Evolutionary conservation across 2,888 invertebrate genomes (phyloP), one percentile per base, ranked within the genome.

Genomic region (Drosophila aldrichi): DNA sequence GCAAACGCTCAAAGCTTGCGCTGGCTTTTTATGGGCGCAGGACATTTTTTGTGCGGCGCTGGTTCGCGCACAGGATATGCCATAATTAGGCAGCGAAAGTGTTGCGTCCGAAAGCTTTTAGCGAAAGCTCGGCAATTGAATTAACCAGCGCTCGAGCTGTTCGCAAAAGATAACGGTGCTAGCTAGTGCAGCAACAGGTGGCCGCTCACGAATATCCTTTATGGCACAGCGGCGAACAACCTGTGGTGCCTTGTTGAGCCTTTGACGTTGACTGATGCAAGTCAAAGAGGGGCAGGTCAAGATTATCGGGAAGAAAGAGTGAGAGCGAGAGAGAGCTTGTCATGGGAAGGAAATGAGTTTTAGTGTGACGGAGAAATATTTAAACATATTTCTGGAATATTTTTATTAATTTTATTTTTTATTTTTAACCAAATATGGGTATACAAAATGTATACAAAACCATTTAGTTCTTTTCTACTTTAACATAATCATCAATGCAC

Each of bases 51-150:
- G 57, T 7, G 43, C 14, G 16, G 20, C 18, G 18, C 20, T 55
- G 84, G 84, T 84, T 84, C 51, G 89, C 79, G 84, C 60, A 87
- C 89, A 84, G 84, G 84, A 84, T 89, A 72, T 73, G 70, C 88
- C 59, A 82, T 85, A 83, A 82, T 82, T 73, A 63, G 65, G 54
- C 49, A 61, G 57, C 74, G 48, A 78, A 78, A 74, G 52, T 74
- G 25, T 16, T 44, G 32, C 16, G 8, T 52, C 41, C 57, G 34
- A 29, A 65, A 81, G 79, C 81, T 74, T 69, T 74, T 43, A 18
- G 2, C 29, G 14, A 55, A 77, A 67, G 78, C 76, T 77, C 40
- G 6, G 5, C 29, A 18, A 36, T 55, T 29, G 12, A 65, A 60
- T 55, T 66, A 34, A 34, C 25, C 14, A 32, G n/a, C 51, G 10